Evolutionary conservation across 2,888 invertebrate species (phyloP), one percentile per base, ranked within the genome.

Genomic region (Eupithecia pulchellata): DNA sequence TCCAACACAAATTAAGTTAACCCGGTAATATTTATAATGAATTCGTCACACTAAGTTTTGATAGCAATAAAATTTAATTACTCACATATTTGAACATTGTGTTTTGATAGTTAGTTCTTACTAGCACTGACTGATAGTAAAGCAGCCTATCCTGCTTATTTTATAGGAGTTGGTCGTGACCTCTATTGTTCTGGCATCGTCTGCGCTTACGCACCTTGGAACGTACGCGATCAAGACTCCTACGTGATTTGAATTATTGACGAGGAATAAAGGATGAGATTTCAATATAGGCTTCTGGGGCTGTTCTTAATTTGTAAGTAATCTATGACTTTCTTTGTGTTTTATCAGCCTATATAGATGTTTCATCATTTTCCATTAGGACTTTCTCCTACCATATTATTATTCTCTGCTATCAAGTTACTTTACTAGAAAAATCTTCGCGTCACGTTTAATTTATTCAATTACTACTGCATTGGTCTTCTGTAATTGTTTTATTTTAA

Each of bases 51-150:
- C n/a, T n/a, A n/a, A n/a, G n/a, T n/a, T n/a, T n/a, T n/a, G n/a
- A 58, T 34, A 58, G 66, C 63, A 57, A 62, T 58, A 69, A 63
- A 66, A 73, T 58, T 58, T 62, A 74, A 67, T 63, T 84, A 92
- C 94, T 93, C 82, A 95, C 95, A 80, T 90, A 88, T 89, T 94
- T 95, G 89, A 92, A 94, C 95, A 95, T 95, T 82, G 89, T 94
- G 89, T 79, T 52, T 81, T 79, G 85, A 83, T 84, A 82, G 81
- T 84, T 83, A 77, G 86, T 84, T 78, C 76, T 32, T 82, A 82
- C 73, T 79, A 84, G 84, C 82, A 92, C 89, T 93, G 89, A 88
- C 81, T 86, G 79, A 78, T 84, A 75, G 66, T 79, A 74, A 71
- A 76, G 78, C 77, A 80, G 84, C 79, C 88, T 73, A 80, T 85